Conservation (phyloP, 2,797 vertebrate species). For the Etheostoma nigrum region DNA sequence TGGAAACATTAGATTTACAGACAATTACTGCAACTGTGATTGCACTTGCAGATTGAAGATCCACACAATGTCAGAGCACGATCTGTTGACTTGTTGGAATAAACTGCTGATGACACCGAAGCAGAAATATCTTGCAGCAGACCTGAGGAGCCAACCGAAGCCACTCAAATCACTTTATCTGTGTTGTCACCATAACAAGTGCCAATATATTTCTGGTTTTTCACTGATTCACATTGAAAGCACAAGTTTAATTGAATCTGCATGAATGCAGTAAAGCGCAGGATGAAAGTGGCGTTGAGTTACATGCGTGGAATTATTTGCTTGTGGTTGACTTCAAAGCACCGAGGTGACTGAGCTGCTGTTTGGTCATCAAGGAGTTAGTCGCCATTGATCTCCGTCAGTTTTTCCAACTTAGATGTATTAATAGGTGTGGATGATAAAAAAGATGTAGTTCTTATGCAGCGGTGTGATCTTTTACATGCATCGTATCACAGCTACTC, state of each 20-base stretch:
- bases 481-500: constrained; percentile 21
- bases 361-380: not conserved
- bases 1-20: constrained; percentile 48
- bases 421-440: not conserved
- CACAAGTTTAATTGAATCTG: constrained; percentile 44
- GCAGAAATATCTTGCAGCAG: constrained; percentile 48
- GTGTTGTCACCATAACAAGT: constrained; percentile 41
- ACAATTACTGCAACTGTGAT: constrained; percentile 49
- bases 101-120: constrained; percentile 59
- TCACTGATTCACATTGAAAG: constrained; percentile 42
- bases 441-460: constrained; percentile 8
- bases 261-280: constrained; percentile 27
- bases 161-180: constrained; percentile 32
- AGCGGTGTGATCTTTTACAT: constrained; percentile 37
- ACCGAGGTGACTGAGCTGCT: constrained; percentile 14
- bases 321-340: constrained; percentile 16
- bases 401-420: not conserved
- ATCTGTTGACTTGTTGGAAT: constrained; percentile 49
- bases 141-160: constrained; percentile 39
- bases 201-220: constrained; percentile 39
- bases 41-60: constrained; percentile 45
- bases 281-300: constrained; percentile 40
- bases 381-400: not conserved
- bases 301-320: constrained; percentile 16
- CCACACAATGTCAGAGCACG: constrained; percentile 27